A percentile compares a stretch with the other conserved stretches of the same genome.
phyloP scores from a whole-genome alignment of 2,113 vertebrate genomes.

The Podarcis muralis region DNA sequence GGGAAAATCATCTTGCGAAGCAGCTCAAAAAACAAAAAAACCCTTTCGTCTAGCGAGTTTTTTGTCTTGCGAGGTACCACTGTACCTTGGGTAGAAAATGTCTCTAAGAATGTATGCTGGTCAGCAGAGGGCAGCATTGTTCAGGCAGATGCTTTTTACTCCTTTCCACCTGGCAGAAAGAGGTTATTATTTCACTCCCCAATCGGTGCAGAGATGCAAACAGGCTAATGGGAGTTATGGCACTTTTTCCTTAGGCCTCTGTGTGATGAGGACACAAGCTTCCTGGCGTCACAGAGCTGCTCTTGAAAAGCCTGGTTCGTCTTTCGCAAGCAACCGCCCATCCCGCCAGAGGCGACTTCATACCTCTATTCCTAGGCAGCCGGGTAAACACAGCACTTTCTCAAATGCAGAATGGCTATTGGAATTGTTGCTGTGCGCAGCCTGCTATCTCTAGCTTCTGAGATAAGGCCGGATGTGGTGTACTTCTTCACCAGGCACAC shows the following conservation, averaged over 20 bases:
- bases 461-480: not conserved
- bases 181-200: not conserved
- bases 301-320: not conserved
- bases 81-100: not conserved
- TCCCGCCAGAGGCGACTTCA: not conserved
- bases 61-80: too few relatives aligned
- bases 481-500: not conserved
- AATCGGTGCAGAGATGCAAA: not conserved
- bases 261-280: not conserved
- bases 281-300: not conserved
- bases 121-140: slow-evolving; percentile 22
- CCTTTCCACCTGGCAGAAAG: not conserved
- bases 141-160: not conserved
- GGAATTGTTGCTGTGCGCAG: not conserved
- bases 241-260: not conserved
- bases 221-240: not conserved
- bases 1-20: too few relatives aligned
- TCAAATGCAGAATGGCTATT: not conserved
- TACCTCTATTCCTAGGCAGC: not conserved
- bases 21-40: too few relatives aligned
- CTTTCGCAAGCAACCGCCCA: not conserved
- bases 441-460: too few relatives aligned
- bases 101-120: too few relatives aligned
- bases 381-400: not conserved
- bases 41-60: too few relatives aligned